Evolutionary conservation across 1,140 invertebrate species (phyloP).

Genomic region (Dendroctonus valens): DNA sequence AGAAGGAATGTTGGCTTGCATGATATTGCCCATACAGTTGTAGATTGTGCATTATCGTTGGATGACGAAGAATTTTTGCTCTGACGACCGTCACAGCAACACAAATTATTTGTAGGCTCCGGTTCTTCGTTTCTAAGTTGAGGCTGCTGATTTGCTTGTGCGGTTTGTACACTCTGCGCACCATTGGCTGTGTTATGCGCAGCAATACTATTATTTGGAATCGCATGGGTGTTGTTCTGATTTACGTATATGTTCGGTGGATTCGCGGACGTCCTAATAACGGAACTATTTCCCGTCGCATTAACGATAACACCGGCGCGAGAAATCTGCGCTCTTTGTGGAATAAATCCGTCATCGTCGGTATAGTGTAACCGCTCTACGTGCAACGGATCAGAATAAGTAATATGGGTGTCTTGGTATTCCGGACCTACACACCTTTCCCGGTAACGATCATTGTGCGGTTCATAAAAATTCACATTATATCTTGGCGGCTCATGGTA

Average conservation of each 20-base stretch:
- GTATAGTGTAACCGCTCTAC: constrained; percentile 45
- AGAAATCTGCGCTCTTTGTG: constrained; percentile 50
- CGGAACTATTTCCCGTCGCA: constrained; percentile 53
- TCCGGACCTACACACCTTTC: constrained; percentile 1
- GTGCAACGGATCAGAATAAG: constrained; percentile 34
- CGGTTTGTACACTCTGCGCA: constrained; percentile 26
- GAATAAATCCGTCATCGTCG: constrained; percentile 52
- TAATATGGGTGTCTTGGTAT: constrained; percentile 25
- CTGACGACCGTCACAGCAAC: constrained; percentile 7
- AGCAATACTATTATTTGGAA: constrained; percentile 12
- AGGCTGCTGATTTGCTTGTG: constrained; percentile 22
- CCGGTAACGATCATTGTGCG: constrained; percentile 13
- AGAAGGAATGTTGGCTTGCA: constrained; percentile 52
- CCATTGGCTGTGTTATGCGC: constrained; percentile 11
- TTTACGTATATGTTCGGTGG: constrained; percentile 3
- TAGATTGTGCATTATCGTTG: constrained; percentile 20
- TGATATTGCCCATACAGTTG: constrained; percentile 46
- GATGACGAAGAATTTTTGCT: constrained; percentile 2
- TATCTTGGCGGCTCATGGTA: constrained; percentile 50
- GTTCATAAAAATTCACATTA: constrained; percentile 22
- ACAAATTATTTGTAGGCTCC: constrained; percentile 10
- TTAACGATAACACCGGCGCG: constrained; percentile 56
- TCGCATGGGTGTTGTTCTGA: constrained; percentile 27
- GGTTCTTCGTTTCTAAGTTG: constrained; percentile 12
- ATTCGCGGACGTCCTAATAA: constrained; percentile 39